Evolutionary conservation across 2,113 vertebrate species (phyloP), one percentile per base, ranked within the genome.

Genomic region (Isurus oxyrinchus): DNA sequence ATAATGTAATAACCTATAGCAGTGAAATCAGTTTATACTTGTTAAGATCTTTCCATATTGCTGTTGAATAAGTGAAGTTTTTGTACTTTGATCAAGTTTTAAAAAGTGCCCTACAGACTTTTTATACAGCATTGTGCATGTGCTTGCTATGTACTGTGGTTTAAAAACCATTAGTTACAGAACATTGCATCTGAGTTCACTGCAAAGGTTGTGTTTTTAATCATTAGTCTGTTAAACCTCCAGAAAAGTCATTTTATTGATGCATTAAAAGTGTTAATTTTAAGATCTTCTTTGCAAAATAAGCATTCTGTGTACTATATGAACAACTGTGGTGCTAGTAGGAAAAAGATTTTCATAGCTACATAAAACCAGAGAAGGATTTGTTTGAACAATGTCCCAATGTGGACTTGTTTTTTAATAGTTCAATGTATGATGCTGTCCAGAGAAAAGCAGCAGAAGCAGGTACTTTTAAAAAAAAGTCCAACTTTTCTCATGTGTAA

Each of bases 81-180:
- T 87, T 66, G 57, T 94, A 94, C 61, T 96, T 96, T 55, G 10
- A 79, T 35, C 91, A 96, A 35, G 66, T 76, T 44, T 97, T 95
- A 31, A 96, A 96, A 96, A 96, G 96, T 61, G 40, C 91, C 93
- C 10, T 31, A 90, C 96, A 55, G 57, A 96, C 59, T 87, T 96
- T 25, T 72, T 69, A 55, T 72, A 44, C 72, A 96, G 95, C 96
- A 94, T n/a, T 72, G 94, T 90, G 93, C 97, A 97, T 96, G 97
- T 72, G 96, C 96, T 97, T 19, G 6, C 94, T 96, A 96, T 97
- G 97, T 97, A 97, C 96, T 97, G 97, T 97, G 97, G 97, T 97
- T 96, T 96, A 97, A 96, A 97, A 94, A 96, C 96, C 55, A 97
- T 97, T 97, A 97, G 96, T 97, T 96, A 96, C 96, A 96, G 97